These are phyloP conservation scores for Trachythela sp. DNA, from an alignment of 64 coral and sea anemone species.

Conservation along the genomic window DNA sequence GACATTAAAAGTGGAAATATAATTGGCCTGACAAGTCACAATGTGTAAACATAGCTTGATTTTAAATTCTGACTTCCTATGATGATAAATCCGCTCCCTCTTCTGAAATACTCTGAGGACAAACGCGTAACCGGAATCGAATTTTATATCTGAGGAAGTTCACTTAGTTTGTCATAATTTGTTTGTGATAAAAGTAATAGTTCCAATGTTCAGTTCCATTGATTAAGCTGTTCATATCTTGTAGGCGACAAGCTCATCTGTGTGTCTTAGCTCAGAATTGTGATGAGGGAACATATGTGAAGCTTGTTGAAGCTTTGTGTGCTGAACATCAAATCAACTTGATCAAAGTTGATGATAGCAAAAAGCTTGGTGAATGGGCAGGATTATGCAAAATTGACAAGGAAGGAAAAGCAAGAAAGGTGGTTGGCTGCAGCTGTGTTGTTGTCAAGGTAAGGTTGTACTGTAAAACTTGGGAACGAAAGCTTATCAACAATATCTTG, in stretches of 20 bases:
- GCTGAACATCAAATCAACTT: conserved; percentile 86
- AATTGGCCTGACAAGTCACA: no score
- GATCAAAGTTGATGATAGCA: conserved; percentile 92
- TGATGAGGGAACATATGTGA: conserved; percentile 96
- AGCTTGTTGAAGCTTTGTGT: conserved; percentile 89
- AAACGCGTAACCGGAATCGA: conserved; percentile 26
- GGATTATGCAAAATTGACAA: conserved; percentile 99
- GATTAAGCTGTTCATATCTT: neutral
- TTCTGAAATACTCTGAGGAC: neutral
- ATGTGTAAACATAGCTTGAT: neutral
- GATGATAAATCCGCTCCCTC: conserved; percentile 31
- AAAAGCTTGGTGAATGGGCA: conserved; percentile 97
- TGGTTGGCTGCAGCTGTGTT: conserved; percentile 97
- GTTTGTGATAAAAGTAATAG: no score
- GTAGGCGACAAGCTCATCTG: conserved; percentile 82
- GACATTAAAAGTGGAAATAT: no score
- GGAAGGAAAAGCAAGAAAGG: conserved; percentile 97
- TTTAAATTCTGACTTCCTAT: neutral
- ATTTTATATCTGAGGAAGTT: conserved; percentile 8
- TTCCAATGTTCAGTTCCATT: no score
- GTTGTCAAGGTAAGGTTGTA: conserved; percentile 66
- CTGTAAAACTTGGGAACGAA: neutral
- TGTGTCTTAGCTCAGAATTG: conserved; percentile 95
- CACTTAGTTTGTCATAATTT: neutral
- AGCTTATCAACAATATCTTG: neutral